Conservation (phyloP, 2,113 vertebrate genomes). For the Melospiza georgiana region DNA sequence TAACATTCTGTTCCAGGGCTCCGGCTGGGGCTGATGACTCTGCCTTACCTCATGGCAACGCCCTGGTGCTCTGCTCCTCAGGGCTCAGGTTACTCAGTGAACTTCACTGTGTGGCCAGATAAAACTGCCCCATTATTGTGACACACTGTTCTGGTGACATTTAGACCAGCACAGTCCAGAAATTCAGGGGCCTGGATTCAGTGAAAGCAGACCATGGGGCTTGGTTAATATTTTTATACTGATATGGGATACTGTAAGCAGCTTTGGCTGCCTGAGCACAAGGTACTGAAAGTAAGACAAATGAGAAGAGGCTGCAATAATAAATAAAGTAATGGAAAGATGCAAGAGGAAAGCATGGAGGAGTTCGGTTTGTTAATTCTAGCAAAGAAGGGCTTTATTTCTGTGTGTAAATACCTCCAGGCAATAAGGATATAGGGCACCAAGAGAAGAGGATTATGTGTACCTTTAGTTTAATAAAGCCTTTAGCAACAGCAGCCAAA, state of each 20-base stretch:
- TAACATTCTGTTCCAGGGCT: conserved; percentile 52
- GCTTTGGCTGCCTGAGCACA: neutral
- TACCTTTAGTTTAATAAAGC: neutral
- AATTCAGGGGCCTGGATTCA: neutral
- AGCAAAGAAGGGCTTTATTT: neutral
- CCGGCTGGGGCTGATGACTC: conserved; percentile 19
- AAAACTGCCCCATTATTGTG: neutral
- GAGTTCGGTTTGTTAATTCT: neutral
- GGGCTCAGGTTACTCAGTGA: neutral
- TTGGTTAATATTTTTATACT: neutral
- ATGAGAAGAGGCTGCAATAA: neutral
- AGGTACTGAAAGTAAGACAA: neutral
- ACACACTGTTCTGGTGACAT: neutral
- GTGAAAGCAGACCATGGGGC: neutral
- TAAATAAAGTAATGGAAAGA: neutral
- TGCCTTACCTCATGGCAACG: conserved; percentile 22
- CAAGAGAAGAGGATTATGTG: neutral
- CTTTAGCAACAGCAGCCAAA: neutral
- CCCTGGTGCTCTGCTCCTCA: neutral
- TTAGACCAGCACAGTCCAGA: neutral
- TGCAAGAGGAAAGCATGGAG: neutral
- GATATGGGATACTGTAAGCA: neutral
- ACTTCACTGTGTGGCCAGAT: neutral
- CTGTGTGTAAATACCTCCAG: neutral
- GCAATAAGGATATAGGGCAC: neutral